These are phyloP conservation scores for Lasaia peninsularis DNA, from an alignment of 1,140 invertebrate species.

Conservation along the genomic window DNA sequence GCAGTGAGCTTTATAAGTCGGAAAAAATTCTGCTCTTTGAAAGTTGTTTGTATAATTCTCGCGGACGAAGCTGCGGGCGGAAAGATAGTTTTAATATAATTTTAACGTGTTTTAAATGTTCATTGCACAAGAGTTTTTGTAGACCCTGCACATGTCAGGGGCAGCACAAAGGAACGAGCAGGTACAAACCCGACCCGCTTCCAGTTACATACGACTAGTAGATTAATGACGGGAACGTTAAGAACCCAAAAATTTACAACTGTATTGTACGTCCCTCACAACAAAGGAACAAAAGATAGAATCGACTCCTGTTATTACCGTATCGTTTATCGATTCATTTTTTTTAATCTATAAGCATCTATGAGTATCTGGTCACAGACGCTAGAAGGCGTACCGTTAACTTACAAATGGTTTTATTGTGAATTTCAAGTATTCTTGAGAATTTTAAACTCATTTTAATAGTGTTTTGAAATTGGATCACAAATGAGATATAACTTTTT, in stretches of 20 bases:
- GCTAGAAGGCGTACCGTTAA: constrained; percentile 62
- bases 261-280: constrained; percentile 54
- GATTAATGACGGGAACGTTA: constrained; percentile 71
- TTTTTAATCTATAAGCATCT: constrained; percentile 56
- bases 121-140: constrained; percentile 74
- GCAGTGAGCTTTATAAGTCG: too few relatives aligned
- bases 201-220: constrained; percentile 65
- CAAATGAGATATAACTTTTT: too few relatives aligned
- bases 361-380: constrained; percentile 45
- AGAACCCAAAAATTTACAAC: constrained; percentile 75
- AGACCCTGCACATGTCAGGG: constrained; percentile 65
- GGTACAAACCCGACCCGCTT: constrained; percentile 67
- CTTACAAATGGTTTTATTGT: constrained; percentile 53
- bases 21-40: too few relatives aligned
- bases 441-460: too few relatives aligned
- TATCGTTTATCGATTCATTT: constrained; percentile 59
- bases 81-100: constrained; percentile 32
- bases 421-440: constrained; percentile 38
- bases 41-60: too few relatives aligned
- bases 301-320: constrained; percentile 72
- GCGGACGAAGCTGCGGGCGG: too few relatives aligned
- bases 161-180: constrained; percentile 59
- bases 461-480: too few relatives aligned
- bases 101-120: constrained; percentile 56
- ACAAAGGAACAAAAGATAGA: constrained; percentile 68